Conservation (phyloP, 2,797 vertebrate genomes). For the Carcharodon carcharias region DNA sequence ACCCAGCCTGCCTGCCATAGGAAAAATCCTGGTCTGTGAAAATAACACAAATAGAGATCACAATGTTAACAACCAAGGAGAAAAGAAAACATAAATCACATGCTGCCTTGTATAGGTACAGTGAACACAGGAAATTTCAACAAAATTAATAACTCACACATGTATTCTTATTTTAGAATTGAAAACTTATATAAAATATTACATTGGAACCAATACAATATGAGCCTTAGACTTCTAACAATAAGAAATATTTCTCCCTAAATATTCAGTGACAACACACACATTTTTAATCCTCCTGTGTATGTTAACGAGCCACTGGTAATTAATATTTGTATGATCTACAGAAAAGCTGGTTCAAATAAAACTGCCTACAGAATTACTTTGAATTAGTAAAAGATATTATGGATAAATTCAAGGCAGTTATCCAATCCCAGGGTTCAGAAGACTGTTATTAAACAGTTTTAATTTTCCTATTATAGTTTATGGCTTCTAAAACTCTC, state of each 20-base stretch:
- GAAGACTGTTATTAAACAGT: background rate
- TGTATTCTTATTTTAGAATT: background rate
- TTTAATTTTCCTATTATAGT: background rate
- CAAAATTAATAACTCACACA: background rate
- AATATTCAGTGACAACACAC: background rate
- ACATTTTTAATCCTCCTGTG: background rate
- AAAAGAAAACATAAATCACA: background rate
- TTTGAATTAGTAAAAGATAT: background rate
- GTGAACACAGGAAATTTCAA: background rate
- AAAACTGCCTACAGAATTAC: background rate
- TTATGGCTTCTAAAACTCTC: background rate
- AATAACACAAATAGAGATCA: constrained; percentile 32
- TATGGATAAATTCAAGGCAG: background rate
- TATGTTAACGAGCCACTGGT: background rate
- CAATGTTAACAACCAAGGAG: background rate
- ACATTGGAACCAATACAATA: background rate
- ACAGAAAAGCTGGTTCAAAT: background rate
- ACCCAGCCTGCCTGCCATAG: too few species aligned
- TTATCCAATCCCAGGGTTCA: background rate
- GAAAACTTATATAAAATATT: background rate
- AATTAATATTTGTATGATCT: background rate
- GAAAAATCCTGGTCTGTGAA: background rate
- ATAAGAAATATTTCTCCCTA: background rate
- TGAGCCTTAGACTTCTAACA: background rate
- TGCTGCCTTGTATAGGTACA: background rate